Evolutionary conservation across 2,797 vertebrate species (phyloP).

Genomic region (Rhinophrynus dorsalis): DNA sequence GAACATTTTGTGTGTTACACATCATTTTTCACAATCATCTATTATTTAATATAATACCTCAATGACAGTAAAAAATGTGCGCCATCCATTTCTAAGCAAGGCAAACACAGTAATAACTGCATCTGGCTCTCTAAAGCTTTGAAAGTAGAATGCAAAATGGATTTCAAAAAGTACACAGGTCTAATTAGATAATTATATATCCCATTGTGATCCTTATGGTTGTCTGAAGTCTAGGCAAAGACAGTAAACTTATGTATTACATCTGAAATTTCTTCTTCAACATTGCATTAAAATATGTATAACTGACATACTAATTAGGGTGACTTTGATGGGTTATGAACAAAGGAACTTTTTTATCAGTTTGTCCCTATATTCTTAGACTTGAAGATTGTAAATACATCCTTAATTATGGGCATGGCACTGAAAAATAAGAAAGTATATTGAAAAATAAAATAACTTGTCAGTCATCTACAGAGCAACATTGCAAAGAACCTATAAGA

Average conservation of each 20-base stretch:
- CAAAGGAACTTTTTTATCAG: not conserved
- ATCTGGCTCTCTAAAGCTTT: no score
- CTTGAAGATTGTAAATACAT: not conserved
- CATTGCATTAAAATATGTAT: not conserved
- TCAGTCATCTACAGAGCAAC: not conserved
- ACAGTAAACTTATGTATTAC: not conserved
- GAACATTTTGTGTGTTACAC: not conserved
- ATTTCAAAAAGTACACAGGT: no score
- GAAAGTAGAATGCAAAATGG: no score
- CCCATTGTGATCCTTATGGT: no score
- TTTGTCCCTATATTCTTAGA: not conserved
- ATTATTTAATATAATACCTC: conserved; percentile 2
- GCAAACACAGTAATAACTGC: not conserved
- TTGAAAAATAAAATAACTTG: not conserved
- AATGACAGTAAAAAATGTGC: not conserved
- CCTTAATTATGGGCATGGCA: not conserved
- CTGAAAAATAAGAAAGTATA: not conserved
- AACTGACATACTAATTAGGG: not conserved
- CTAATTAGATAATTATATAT: no score
- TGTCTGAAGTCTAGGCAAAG: not conserved
- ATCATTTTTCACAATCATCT: conserved; percentile 4
- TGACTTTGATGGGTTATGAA: not conserved
- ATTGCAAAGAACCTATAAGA: not conserved
- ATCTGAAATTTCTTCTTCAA: not conserved
- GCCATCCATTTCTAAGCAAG: not conserved